Evolutionary conservation across 2,797 vertebrate genomes (phyloP).

Genomic region (Rhinella marina): DNA sequence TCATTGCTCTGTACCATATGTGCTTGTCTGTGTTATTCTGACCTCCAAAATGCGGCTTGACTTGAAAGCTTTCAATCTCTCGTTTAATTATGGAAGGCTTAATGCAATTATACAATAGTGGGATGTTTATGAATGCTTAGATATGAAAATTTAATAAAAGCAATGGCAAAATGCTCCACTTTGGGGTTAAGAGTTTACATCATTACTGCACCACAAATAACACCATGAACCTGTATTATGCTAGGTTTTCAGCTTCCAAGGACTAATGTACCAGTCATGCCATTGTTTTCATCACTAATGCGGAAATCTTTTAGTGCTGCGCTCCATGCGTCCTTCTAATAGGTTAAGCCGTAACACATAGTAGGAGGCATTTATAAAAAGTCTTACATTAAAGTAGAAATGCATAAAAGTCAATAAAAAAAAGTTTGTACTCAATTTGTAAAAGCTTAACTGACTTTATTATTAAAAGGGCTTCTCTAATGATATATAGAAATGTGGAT

Average conservation of each 20-base stretch:
- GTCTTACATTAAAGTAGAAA: neutral
- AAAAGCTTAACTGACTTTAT: neutral
- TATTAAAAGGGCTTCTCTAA: neutral
- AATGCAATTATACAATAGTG: neutral
- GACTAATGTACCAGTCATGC: neutral
- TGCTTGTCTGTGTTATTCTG: neutral
- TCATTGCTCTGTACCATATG: neutral
- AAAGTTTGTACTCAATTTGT: neutral
- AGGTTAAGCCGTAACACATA: neutral
- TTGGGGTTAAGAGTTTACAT: neutral
- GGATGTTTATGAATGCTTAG: neutral
- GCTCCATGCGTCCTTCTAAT: neutral
- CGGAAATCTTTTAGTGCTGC: neutral
- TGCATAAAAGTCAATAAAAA: neutral
- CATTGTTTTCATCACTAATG: neutral
- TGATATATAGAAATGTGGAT: neutral
- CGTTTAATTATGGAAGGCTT: neutral
- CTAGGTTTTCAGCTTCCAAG: neutral
- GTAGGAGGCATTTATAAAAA: neutral
- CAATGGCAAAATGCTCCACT: neutral
- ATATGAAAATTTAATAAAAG: neutral
- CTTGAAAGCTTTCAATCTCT: conserved; percentile 9
- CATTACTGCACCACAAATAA: neutral
- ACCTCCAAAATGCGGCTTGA: neutral
- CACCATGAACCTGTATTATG: neutral